Evolutionary conservation across 2,797 vertebrate genomes (phyloP), one percentile per base, ranked within the genome.

Genomic region (Gymnothorax javanicus): DNA sequence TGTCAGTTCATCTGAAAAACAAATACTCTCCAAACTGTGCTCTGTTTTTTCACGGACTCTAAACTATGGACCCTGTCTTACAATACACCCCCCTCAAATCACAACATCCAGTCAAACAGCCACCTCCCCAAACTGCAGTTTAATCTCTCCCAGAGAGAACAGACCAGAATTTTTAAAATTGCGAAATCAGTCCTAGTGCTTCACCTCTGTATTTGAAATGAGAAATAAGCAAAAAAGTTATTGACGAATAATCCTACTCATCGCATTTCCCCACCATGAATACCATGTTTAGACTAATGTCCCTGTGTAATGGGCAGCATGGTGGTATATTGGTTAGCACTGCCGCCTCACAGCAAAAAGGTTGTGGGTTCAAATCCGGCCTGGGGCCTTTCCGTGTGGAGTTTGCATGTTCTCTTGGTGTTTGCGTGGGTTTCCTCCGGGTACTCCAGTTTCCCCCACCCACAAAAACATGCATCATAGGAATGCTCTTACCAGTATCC

Each of bases 11-110:
- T 77, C 73, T 43, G 27, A 13, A 77, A n/a, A 79, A 50, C 8
- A 79, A 77, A 23, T 54, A 79, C 33, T 2, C 13, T 4, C 33
- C 4, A 20, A 77, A 52, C 20, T 43, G 75, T 23, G 54, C 75
- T 79, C 73, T 77, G 17, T 77, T 50, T 79, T 79, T 79, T 50
- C 75, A 54, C 52, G 75, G 50, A 79, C 23, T 79, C 15, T 54
- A 79, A 79, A 79, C 75, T 79, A 79, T 7, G 1, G 3, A 20
- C 20, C n/a, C 0, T 20, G 3, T 17, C 20, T 23, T 20, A 8
- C 9, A 9, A 3, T 12, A 6, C 20, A 1, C 50, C 6, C 17
- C 20, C 17, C 73, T 43, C 33, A 43, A 43, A n/a, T 23, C n/a
- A 20, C 20, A n/a, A 79, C 15, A 17, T 43, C 17, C 15, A 79